These are phyloP conservation scores for Brachyrhaphis roseni DNA, from an alignment of 2,797 vertebrate genomes.

Conservation along the genomic window DNA sequence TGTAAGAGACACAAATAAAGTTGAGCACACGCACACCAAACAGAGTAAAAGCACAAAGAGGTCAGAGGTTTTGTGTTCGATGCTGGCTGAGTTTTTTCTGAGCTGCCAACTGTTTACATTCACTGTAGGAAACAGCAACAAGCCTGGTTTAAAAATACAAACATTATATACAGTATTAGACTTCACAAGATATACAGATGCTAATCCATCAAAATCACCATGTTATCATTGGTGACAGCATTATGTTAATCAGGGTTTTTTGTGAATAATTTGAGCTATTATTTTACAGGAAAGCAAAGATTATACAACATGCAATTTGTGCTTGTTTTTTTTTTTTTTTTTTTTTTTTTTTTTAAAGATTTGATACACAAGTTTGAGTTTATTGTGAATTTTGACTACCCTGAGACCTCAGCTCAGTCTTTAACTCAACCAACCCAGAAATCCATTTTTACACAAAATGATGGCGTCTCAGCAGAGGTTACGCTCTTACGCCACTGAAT, in stretches of 20 bases:
- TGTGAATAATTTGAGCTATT: neutral
- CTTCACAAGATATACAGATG: neutral
- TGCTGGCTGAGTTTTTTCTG: constrained; percentile 8
- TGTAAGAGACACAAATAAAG: constrained; percentile 5
- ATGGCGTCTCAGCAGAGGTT: neutral
- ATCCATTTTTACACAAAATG: neutral
- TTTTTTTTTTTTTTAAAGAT: neutral
- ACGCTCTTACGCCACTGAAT: neutral
- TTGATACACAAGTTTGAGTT: neutral
- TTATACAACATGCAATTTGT: neutral
- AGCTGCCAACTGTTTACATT: constrained; percentile 21
- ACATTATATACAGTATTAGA: neutral
- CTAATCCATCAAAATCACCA: neutral
- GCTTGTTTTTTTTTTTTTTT: neutral
- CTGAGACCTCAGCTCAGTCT: neutral
- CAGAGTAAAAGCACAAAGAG: constrained; percentile 12
- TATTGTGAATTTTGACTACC: neutral
- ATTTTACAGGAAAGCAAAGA: neutral
- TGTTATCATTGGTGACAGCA: neutral
- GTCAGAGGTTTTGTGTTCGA: constrained; percentile 23
- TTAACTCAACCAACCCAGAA: neutral
- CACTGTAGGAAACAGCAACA: constrained; percentile 12
- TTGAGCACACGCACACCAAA: neutral
- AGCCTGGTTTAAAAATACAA: constrained; percentile 8
- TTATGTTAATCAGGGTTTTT: neutral